These are phyloP conservation scores for Oeneis ivallda DNA, from an alignment of 2,888 invertebrate genomes.

Conservation along the genomic window DNA sequence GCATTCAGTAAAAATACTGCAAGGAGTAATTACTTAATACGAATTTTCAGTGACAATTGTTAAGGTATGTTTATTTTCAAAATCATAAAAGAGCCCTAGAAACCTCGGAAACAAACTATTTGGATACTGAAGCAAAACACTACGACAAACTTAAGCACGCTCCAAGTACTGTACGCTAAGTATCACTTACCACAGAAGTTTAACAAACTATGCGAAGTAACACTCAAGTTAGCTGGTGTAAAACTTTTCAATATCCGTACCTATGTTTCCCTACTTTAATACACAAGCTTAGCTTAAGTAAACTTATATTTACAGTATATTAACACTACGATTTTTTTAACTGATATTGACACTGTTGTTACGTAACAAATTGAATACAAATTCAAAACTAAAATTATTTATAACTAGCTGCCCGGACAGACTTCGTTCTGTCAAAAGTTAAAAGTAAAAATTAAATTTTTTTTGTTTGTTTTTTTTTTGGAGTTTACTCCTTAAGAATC, in stretches of 20 bases:
- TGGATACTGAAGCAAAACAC: slow-evolving; percentile 12
- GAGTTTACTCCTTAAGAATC: no score
- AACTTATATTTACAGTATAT: background rate
- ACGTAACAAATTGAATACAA: no score
- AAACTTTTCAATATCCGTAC: slow-evolving; percentile 25
- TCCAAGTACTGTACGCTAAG: slow-evolving; percentile 18
- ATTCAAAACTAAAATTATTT: no score
- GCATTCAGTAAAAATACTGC: no score
- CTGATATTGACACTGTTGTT: background rate
- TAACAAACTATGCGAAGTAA: slow-evolving; percentile 21
- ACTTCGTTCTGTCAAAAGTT: no score
- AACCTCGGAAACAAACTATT: slow-evolving; percentile 11
- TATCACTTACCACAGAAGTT: slow-evolving; percentile 24
- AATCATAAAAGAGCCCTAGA: slow-evolving; percentile 8
- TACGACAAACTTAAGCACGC: slow-evolving; percentile 18
- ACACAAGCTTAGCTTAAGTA: slow-evolving; percentile 2
- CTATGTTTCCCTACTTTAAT: slow-evolving; percentile 18
- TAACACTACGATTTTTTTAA: background rate
- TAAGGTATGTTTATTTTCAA: background rate
- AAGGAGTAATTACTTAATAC: no score
- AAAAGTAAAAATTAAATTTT: no score
- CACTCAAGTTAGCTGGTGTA: slow-evolving; percentile 20
- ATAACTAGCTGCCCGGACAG: no score
- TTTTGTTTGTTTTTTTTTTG: no score
- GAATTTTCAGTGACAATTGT: no score